Conservation (phyloP, 2,797 vertebrate species). For the Orientallactaga sibirica region DNA sequence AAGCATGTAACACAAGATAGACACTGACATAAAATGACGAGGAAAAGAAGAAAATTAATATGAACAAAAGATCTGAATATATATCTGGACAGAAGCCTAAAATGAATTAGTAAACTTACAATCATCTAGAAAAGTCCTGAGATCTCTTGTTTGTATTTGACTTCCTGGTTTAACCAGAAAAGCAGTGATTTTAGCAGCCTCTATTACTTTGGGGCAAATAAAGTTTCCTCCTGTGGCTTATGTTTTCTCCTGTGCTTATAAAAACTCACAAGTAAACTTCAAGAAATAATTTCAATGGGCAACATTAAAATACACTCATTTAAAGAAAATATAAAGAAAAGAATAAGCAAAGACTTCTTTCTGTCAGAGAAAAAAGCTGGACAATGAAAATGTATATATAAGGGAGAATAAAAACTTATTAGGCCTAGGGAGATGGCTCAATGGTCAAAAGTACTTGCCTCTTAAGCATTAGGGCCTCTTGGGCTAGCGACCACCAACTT, state of each 20-base stretch:
- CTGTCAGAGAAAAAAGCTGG: slow-evolving; percentile 13
- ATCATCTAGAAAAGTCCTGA: slow-evolving; percentile 56
- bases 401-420: slow-evolving; percentile 7
- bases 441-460: not conserved
- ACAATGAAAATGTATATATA: slow-evolving; percentile 35
- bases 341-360: slow-evolving; percentile 30
- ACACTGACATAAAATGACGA: not conserved
- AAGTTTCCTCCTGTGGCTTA: slow-evolving; percentile 24
- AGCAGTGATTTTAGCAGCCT: not conserved
- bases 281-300: slow-evolving; percentile 46
- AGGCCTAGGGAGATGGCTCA: not conserved
- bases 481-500: too few relatives aligned
- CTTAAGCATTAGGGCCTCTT: too few relatives aligned
- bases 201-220: slow-evolving; percentile 13
- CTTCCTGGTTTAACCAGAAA: slow-evolving; percentile 39
- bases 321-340: slow-evolving; percentile 17
- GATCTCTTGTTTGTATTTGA: slow-evolving; percentile 16
- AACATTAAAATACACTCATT: not conserved
- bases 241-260: not conserved
- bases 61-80: slow-evolving; percentile 12
- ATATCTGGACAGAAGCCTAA: slow-evolving; percentile 31
- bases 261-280: slow-evolving; percentile 43
- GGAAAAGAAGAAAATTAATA: slow-evolving; percentile 29
- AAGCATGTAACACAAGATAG: slow-evolving; percentile 10
- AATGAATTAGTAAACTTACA: not conserved